Base-by-base conservation (phyloP, 1,140 invertebrate species). In the Eupristina koningsbergeri region DNA sequence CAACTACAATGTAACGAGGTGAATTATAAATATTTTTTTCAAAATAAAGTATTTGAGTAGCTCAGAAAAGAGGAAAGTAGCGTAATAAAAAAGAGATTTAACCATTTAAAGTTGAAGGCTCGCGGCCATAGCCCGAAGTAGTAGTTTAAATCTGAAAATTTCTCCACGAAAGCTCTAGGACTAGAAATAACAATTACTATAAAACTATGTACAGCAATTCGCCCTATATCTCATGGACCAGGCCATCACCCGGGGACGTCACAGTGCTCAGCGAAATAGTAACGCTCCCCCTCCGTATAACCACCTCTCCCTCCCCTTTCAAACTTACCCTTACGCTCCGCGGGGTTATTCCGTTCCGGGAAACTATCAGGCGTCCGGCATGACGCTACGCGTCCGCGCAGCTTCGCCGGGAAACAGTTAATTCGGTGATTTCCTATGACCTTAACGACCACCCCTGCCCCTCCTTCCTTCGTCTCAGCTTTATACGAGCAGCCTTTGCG, bases 341-440 rank as follows among this genome's bases (percentile, higher is more conserved):
- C 41, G 41, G 6, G 41, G 76, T 67, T 83, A 85, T 74, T 79
- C 80, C 50, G 69, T 81, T 86, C 76, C 74, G 74, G 77, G 71
- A 79, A 85, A 85, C 84, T 86, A 80, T 86, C 76, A 84, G 80
- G 74, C 79, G 77, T 81, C 81, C 80, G 76, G 75, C 77, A 75
- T 63, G 61, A 41, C 76, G 82, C 36, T 73, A 80, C 76, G 58
- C 22, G 86, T 84, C 58, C n/a, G 71, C 58, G n/a, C 39, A 6
- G 53, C 17, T n/a, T 64, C 41, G 81, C 85, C 64, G 78, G 77
- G 81, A 88, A 85, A 86, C 83, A 84, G 85, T 87, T 86, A 87
- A 86, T 86, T 86, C 84, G 84, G 78, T 86, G 83, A 87, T 87
- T 87, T 87, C 84, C 80, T 86, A 87, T 80, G 63, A 67, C 58